Percentiles rank a stretch among this genome's conserved stretches.
Conservation (phyloP, 1,140 invertebrate species). For the Popillia japonica region DNA sequence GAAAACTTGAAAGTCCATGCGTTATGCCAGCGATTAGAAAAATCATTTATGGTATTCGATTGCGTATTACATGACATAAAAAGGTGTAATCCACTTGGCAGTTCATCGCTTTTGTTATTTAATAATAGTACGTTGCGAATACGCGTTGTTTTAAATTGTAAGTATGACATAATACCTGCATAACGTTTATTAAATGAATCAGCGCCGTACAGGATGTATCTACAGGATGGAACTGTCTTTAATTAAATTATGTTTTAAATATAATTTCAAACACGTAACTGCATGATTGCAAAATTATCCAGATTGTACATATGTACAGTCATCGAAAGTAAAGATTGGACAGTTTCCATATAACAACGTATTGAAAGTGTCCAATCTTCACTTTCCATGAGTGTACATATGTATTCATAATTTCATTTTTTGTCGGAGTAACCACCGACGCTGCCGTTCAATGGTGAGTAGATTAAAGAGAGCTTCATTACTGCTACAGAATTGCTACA, state of each 20-base stretch:
- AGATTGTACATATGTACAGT: too few species aligned
- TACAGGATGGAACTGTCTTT: neutral
- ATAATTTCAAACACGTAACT: too few species aligned
- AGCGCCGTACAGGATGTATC: neutral
- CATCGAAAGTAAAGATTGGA: too few species aligned
- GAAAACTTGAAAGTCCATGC: neutral
- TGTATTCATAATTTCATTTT: too few species aligned
- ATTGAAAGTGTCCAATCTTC: too few species aligned
- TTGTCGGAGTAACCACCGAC: too few species aligned
- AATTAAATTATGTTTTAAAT: neutral
- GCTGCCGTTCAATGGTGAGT: too few species aligned
- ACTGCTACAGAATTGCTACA: too few species aligned
- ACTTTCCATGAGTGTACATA: too few species aligned
- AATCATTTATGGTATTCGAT: slow-evolving; percentile 3
- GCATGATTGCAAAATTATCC: too few species aligned
- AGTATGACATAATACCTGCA: neutral
- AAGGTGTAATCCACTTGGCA: slow-evolving; percentile 13
- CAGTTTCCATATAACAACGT: too few species aligned
- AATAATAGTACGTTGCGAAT: neutral
- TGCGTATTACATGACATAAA: slow-evolving; percentile 11
- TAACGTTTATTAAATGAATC: neutral
- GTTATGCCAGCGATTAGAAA: neutral
- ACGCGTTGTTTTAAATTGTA: neutral
- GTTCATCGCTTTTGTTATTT: slow-evolving; percentile 8
- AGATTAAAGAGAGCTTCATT: too few species aligned